Percentiles rank a stretch among this genome's conserved stretches.
phyloP scores from a whole-genome alignment of 2,113 vertebrate species.

The Lepus americanus region DNA sequence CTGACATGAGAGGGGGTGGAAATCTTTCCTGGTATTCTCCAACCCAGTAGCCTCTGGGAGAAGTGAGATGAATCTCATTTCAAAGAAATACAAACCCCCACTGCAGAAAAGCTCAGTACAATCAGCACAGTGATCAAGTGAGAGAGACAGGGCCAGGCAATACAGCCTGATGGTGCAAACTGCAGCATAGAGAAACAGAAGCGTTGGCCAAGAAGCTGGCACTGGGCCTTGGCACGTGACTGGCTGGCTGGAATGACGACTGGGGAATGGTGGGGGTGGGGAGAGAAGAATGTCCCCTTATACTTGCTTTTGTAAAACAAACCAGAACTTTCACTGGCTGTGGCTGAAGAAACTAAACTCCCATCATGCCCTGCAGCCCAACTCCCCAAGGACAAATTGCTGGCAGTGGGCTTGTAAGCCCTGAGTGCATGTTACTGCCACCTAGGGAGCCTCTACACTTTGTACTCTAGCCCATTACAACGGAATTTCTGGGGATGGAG shows the following conservation, averaged over 20 bases:
- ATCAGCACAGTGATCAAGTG: neutral
- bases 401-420: neutral
- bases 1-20: neutral
- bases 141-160: neutral
- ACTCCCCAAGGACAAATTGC: neutral
- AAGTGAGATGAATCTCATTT: neutral
- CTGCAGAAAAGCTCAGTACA: neutral
- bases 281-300: conserved; percentile 11
- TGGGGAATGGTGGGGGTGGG: neutral
- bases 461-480: neutral
- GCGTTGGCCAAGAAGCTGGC: neutral
- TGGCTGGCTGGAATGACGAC: neutral
- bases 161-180: neutral
- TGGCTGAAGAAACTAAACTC: neutral
- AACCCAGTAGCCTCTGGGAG: neutral
- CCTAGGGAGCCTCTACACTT: neutral
- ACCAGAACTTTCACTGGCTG: neutral
- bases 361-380: neutral
- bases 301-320: conserved; percentile 3
- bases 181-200: neutral
- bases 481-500: accelerated
- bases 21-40: neutral
- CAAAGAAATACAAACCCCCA: neutral
- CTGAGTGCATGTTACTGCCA: too few species aligned
- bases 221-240: neutral